Evolutionary conservation across 2,113 vertebrate species (phyloP), one percentile per base, ranked within the genome.

Genomic region (Rhinoptilus africanus): DNA sequence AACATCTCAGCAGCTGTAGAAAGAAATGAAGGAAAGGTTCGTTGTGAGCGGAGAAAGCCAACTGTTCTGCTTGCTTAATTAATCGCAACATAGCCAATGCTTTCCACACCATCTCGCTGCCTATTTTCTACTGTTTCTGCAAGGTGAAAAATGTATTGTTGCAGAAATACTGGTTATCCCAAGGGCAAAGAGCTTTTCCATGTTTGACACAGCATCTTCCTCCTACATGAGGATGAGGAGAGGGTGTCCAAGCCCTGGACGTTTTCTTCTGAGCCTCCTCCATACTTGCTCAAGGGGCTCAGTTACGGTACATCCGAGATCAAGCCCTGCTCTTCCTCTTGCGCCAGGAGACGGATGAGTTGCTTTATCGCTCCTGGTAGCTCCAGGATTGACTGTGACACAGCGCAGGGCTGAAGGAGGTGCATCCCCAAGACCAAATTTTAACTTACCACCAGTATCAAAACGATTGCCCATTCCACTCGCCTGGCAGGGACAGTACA

Each of bases 241-340:
- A 0, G 0, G 4, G 17, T 14, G 26, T 26, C 27, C 34, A 4
- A 50, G 18, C 21, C 21, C 8, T 19, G 9, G 5, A 7, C 17
- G 4, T 66, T 47, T 93, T 47, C 32, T 64, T 35, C 22, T 9
- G 8, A 57, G 35, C 28, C 10, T 39, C 57, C 32, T 60, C 47
- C 71, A 63, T 16, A 62, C 51, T 57, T 18, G 26, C 26, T 45
- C 0, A 0, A 77, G 57, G 1, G 2, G 27, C 28, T 66, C 30
- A 73, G 22, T n/a, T 56, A 56, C 1, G 8, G 30, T 32, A 50
- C 22, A 20, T 50, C n/a, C 19, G 14, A 88, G 22, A 22, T 83
- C 62, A 47, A 64, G 19, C 51, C 9, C 12, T 35, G 14, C 34
- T 86, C 62, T 59, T 72, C 78, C n/a, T 30, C 35, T 56, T 37